Evolutionary conservation across 2,797 vertebrate species (phyloP).

Genomic region (Merluccius polli): DNA sequence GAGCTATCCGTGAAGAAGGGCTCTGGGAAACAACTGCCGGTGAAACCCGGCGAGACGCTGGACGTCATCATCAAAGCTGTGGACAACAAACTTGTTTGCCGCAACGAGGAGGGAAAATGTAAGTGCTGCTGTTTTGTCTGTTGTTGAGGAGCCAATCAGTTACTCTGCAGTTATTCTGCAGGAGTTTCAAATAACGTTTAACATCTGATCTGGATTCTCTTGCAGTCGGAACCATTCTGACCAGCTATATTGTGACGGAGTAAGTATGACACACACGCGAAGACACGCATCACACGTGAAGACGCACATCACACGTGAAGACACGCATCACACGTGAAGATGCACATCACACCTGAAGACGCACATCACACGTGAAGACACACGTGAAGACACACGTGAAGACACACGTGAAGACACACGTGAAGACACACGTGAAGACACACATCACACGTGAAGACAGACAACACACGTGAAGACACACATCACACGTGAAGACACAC

Average conservation of each 20-base stretch:
- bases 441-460: background rate
- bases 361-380: background rate
- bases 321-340: background rate
- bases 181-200: background rate
- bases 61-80: slow-evolving; percentile 81
- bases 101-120: slow-evolving; percentile 92
- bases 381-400: background rate
- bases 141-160: background rate
- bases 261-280: slow-evolving; percentile 68
- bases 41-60: slow-evolving; percentile 82
- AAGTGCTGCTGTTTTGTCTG: slow-evolving; percentile 63
- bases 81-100: slow-evolving; percentile 83
- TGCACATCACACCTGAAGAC: too few species aligned
- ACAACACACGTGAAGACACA: too few species aligned
- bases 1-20: slow-evolving; percentile 75
- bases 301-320: background rate
- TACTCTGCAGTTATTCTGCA: background rate
- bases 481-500: background rate
- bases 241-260: slow-evolving; percentile 72
- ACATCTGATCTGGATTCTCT: background rate
- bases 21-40: slow-evolving; percentile 77
- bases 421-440: background rate
- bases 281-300: background rate
- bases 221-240: slow-evolving; percentile 87
- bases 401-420: background rate